Evolutionary conservation across 2,888 invertebrate genomes (phyloP), one percentile per base, ranked within the genome.

Genomic region (Lithophane semibrunnea): DNA sequence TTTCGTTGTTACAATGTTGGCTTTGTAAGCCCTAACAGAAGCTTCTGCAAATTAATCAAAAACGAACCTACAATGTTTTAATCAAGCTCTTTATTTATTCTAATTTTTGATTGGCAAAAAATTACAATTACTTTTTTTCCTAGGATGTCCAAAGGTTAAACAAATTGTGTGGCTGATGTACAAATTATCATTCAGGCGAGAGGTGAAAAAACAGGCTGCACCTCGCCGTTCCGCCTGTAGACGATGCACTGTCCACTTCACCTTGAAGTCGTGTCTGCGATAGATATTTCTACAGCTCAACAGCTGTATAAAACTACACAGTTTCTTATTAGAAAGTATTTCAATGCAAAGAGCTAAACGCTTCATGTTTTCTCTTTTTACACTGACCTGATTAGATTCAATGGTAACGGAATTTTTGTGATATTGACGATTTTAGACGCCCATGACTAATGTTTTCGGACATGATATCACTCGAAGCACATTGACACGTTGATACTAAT

Each of bases 311-410:
- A 21, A 65, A 71, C 60, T 64, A 24, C 29, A 79, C 58, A 64
- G 63, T 64, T 90, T 83, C 79, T 77, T 47, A 82, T 76, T 87
- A 80, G 86, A 88, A 87, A 88, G 88, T 82, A 74, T 10, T 69
- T 73, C 75, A 83, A 65, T 71, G 75, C 71, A 73, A 70, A 71
- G 63, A 77, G 64, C 52, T 42, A 24, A 69, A 66, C 68, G 70
- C 29, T 75, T 73, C 58, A 44, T 63, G 66, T 79, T 78, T 73
- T 70, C 60, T 78, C 37, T 73, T 69, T 73, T 75, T 79, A n/a
- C 61, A 52, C 49, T 83, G 83, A 86, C 86, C 83, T 70, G 72
- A 68, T 67, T 86, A 60, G 52, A 24, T 63, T 37, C 49, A 73
- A 24, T 24, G 13, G 61, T 47, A 54, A 60, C 72, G 44, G 37